Evolutionary conservation across 2,888 invertebrate genomes (phyloP).

Genomic region (Parnassius orleans): DNA sequence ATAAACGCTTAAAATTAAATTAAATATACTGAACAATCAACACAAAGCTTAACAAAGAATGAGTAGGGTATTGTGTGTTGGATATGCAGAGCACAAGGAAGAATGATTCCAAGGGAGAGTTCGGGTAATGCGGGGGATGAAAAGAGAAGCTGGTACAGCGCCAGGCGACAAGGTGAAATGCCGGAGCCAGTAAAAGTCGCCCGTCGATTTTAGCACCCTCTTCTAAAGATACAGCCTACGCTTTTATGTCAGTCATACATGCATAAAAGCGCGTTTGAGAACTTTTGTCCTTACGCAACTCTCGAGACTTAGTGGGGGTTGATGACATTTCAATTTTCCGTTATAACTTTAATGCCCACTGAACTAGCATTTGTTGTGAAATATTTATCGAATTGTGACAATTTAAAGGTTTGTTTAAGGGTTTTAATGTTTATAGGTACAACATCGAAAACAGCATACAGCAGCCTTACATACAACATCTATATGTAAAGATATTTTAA

Average conservation of each 20-base stretch:
- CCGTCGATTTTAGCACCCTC: conserved; percentile 36
- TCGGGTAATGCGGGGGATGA: conserved; percentile 15
- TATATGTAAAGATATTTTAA: background rate
- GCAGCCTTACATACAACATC: too few relatives aligned
- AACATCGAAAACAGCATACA: conserved; percentile 15
- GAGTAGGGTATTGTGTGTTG: conserved; percentile 32
- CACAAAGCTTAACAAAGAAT: conserved; percentile 42
- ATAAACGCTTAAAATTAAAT: too few relatives aligned
- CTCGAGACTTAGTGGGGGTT: conserved; percentile 1
- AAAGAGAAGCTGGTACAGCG: conserved; percentile 54
- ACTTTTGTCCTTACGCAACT: conserved; percentile 4
- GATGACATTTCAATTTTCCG: conserved; percentile 2
- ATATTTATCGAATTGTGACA: too few relatives aligned
- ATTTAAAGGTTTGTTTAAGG: too few relatives aligned
- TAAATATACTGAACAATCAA: conserved; percentile 31
- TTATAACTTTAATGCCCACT: background rate
- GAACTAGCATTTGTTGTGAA: too few relatives aligned
- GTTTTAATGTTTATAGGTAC: background rate
- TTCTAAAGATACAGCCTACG: conserved; percentile 18
- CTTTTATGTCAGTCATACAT: conserved; percentile 18
- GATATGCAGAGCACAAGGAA: conserved; percentile 21
- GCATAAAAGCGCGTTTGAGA: conserved; percentile 17
- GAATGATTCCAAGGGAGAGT: conserved; percentile 28
- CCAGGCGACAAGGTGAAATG: conserved; percentile 74
- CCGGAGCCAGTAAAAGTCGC: conserved; percentile 72